Evolutionary conservation across 1,140 invertebrate genomes (phyloP).

Genomic region (Mercenaria mercenaria): DNA sequence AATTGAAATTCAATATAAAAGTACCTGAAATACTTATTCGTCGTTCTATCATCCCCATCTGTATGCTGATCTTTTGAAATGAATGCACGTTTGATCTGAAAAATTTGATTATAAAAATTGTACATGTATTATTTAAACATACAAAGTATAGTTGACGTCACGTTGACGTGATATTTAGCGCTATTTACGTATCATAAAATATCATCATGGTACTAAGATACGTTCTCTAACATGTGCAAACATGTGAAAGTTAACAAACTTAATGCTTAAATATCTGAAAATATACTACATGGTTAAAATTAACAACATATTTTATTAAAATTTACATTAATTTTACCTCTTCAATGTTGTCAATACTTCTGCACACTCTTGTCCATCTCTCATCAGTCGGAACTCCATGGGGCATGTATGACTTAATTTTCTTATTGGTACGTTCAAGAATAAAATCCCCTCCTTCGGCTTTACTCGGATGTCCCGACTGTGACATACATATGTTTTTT

Average conservation of each 20-base stretch:
- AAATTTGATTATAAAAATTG: neutral
- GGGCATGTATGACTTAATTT: neutral
- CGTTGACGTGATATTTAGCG: too few relatives aligned
- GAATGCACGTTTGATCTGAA: neutral
- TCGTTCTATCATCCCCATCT: too few relatives aligned
- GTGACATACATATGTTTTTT: neutral
- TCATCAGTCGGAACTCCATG: neutral
- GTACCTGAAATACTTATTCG: too few relatives aligned
- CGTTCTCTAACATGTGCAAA: too few relatives aligned
- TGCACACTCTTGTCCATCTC: neutral
- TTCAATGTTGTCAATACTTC: neutral
- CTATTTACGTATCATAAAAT: too few relatives aligned
- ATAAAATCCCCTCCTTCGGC: neutral
- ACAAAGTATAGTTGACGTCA: too few relatives aligned
- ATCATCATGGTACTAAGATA: too few relatives aligned
- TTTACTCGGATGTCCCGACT: neutral
- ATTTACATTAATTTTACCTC: neutral
- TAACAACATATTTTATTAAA: too few relatives aligned
- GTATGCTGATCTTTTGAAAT: too few relatives aligned
- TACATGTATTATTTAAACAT: neutral
- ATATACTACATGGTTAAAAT: too few relatives aligned
- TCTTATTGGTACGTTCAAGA: neutral
- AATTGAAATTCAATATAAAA: neutral
- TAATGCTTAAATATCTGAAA: too few relatives aligned
- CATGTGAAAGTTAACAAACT: too few relatives aligned